A percentile compares a stretch with the other conserved stretches of the same genome.
Evolutionary conservation across 1,140 invertebrate genomes (phyloP).

Genomic region (Zaprionus camerounensis): DNA sequence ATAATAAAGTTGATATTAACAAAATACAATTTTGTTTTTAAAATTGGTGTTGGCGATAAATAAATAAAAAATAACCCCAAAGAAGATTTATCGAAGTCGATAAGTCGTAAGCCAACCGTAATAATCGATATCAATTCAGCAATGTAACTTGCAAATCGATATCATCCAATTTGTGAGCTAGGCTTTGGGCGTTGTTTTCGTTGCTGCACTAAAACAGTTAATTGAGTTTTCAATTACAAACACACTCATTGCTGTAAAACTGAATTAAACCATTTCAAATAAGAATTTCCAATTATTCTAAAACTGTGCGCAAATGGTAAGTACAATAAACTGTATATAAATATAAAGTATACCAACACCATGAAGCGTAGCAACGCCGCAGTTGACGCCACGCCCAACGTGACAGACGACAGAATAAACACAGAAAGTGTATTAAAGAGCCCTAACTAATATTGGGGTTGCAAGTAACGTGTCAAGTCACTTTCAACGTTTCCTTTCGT

Average conservation of each 20-base stretch:
- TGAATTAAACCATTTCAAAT: constrained; percentile 42
- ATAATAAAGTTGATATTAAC: neutral
- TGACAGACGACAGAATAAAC: constrained; percentile 34
- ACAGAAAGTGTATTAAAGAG: constrained; percentile 11
- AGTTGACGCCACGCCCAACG: constrained; percentile 68
- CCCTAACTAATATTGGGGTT: constrained; percentile 31
- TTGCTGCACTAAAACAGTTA: constrained; percentile 29
- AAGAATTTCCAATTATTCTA: constrained; percentile 4
- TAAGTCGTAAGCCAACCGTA: neutral
- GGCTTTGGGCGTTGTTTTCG: constrained; percentile 79
- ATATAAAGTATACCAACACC: neutral
- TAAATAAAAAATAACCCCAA: neutral
- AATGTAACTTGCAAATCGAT: constrained; percentile 25
- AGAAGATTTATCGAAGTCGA: neutral
- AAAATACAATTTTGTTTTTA: neutral
- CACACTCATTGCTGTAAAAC: neutral
- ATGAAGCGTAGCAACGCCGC: constrained; percentile 17
- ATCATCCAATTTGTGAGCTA: constrained; percentile 48
- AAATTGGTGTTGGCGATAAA: neutral
- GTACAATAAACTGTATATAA: constrained; percentile 3
- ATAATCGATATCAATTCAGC: constrained; percentile 29
- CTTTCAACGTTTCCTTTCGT: constrained; percentile 35
- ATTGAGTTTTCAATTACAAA: constrained; percentile 4
- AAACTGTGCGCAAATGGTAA: constrained; percentile 61
- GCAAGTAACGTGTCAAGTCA: constrained; percentile 21